Percentiles rank a stretch among this genome's conserved stretches.
Evolutionary conservation across 2,888 invertebrate species (phyloP).

Genomic region (Dryomyza anilis): DNA sequence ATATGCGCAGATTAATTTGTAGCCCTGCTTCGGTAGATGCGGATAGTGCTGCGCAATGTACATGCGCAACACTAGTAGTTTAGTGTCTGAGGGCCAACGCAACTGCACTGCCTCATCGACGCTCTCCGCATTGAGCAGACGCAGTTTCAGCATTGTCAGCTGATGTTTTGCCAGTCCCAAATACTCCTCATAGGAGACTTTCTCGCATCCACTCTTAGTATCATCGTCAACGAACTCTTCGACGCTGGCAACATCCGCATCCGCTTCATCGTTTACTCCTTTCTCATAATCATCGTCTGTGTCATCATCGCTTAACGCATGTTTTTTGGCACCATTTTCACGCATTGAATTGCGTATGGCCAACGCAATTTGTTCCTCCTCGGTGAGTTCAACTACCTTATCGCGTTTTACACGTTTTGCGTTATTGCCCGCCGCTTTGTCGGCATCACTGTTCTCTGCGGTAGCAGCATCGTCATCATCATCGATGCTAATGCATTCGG

Average conservation of each 20-base stretch:
- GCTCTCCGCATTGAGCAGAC: conserved; percentile 49
- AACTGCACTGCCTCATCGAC: conserved; percentile 53
- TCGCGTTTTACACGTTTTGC: conserved; percentile 47
- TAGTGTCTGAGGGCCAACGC: conserved; percentile 59
- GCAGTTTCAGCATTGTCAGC: conserved; percentile 52
- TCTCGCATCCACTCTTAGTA: conserved; percentile 38
- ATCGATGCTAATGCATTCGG: conserved; percentile 35
- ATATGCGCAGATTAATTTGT: conserved; percentile 59
- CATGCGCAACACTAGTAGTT: conserved; percentile 50
- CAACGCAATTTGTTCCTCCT: conserved; percentile 57
- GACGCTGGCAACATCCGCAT: conserved; percentile 44
- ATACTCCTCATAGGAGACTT: conserved; percentile 46
- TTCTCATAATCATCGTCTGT: conserved; percentile 23
- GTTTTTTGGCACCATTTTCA: conserved; percentile 47
- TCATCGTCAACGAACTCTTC: conserved; percentile 51
- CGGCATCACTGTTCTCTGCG: conserved; percentile 24
- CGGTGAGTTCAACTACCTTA: conserved; percentile 52
- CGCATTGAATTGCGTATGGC: conserved; percentile 60
- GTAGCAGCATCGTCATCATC: conserved; percentile 36
- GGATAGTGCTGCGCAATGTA: conserved; percentile 54
- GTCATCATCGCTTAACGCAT: conserved; percentile 21
- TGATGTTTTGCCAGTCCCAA: conserved; percentile 46
- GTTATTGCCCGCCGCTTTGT: conserved; percentile 10
- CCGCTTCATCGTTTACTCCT: conserved; percentile 33
- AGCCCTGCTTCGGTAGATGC: conserved; percentile 53